Conservation (phyloP, 1,140 invertebrate species). For the Epicauta chinensis region DNA sequence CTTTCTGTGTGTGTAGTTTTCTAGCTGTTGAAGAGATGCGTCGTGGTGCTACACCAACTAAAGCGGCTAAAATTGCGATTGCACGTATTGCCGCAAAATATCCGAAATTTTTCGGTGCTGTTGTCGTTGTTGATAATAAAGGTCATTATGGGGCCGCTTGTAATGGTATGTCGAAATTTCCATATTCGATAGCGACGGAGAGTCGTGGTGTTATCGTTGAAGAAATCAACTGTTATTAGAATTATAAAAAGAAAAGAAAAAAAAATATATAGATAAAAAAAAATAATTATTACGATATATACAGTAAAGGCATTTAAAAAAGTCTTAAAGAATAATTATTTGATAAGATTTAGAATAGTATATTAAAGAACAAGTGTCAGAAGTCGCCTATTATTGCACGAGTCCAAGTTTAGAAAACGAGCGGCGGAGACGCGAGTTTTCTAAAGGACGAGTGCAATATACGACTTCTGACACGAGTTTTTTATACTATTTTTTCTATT, state of each 20-base stretch:
- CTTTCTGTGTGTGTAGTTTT: constrained; percentile 54
- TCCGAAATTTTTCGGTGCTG: constrained; percentile 74
- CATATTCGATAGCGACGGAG: constrained; percentile 50
- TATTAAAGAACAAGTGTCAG: no score
- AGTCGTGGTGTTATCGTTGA: constrained; percentile 16
- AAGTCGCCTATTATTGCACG: no score
- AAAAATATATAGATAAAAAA: no score
- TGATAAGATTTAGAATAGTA: no score
- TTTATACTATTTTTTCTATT: no score
- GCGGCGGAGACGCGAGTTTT: no score
- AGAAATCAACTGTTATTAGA: constrained; percentile 9
- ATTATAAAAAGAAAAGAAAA: not conserved
- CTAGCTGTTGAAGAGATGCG: constrained; percentile 85
- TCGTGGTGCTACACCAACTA: constrained; percentile 57
- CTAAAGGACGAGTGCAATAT: no score
- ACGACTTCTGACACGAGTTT: no score
- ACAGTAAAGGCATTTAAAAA: no score
- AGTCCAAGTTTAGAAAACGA: no score
- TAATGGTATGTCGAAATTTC: constrained; percentile 68
- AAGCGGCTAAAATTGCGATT: constrained; percentile 63
- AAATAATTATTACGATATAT: no score
- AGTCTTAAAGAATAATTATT: no score
- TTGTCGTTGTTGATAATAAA: constrained; percentile 67
- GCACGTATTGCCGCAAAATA: constrained; percentile 64
- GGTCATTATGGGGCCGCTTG: constrained; percentile 81